phyloP scores from a whole-genome alignment of 2,113 vertebrate genomes.

The Noctilio leporinus region DNA sequence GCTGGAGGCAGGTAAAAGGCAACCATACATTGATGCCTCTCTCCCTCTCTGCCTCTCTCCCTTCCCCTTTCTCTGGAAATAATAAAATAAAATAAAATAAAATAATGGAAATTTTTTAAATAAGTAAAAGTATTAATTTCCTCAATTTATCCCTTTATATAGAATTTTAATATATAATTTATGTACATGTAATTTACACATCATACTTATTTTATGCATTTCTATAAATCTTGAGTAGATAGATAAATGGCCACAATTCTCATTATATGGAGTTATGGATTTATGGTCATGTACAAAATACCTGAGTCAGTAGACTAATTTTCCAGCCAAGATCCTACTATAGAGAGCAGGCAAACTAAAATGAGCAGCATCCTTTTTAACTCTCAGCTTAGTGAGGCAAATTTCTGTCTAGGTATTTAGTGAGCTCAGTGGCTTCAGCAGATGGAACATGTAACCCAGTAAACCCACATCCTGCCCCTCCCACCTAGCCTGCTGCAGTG shows the following conservation, averaged over 20 bases:
- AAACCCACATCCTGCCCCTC: neutral
- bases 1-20: no score
- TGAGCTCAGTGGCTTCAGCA: neutral
- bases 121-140: neutral
- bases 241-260: neutral
- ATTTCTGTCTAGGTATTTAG: neutral
- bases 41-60: no score
- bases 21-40: no score
- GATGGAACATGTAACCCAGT: neutral
- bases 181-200: neutral
- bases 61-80: no score
- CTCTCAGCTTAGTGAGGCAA: neutral
- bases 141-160: neutral
- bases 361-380: neutral
- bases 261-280: neutral
- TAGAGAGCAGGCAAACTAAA: neutral
- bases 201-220: neutral
- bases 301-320: neutral
- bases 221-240: neutral
- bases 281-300: neutral
- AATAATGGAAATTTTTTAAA: no score
- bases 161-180: neutral
- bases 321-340: neutral
- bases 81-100: no score
- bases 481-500: neutral